phyloP scores from a whole-genome alignment of 2,113 vertebrate genomes.

The Eurystomus gularis region DNA sequence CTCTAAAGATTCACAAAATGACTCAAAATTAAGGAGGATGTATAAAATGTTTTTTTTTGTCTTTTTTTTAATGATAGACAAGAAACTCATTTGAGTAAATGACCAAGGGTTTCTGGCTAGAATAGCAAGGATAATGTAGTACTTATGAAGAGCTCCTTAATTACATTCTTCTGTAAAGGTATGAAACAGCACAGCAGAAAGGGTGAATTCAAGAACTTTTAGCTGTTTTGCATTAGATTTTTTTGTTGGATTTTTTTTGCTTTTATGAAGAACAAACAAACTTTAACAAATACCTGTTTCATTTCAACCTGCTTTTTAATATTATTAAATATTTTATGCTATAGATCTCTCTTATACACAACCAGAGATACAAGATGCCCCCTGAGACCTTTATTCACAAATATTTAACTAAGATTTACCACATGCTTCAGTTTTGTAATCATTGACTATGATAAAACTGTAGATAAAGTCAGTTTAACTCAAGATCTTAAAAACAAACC shows the following conservation, averaged over 20 bases:
- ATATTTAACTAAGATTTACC: not conserved
- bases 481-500: not conserved
- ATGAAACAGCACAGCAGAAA: not conserved
- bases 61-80: not conserved
- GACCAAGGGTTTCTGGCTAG: not conserved
- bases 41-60: not conserved
- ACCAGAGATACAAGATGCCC: not conserved
- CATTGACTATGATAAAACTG: not conserved
- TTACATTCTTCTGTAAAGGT: not conserved
- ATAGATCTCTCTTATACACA: not conserved
- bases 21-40: not conserved
- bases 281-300: not conserved
- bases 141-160: not conserved
- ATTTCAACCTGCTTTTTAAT: not conserved
- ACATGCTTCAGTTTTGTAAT: not conserved
- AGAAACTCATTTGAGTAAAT: not conserved
- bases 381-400: not conserved
- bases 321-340: not conserved
- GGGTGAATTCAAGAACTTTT: not conserved
- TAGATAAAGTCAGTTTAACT: not conserved
- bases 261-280: not conserved
- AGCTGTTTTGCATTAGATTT: not conserved
- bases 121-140: not conserved
- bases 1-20: not conserved
- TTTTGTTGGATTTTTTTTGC: not conserved